These are phyloP conservation scores for Podotricha telesiphe DNA, from an alignment of 2,888 invertebrate genomes.

Conservation along the genomic window DNA sequence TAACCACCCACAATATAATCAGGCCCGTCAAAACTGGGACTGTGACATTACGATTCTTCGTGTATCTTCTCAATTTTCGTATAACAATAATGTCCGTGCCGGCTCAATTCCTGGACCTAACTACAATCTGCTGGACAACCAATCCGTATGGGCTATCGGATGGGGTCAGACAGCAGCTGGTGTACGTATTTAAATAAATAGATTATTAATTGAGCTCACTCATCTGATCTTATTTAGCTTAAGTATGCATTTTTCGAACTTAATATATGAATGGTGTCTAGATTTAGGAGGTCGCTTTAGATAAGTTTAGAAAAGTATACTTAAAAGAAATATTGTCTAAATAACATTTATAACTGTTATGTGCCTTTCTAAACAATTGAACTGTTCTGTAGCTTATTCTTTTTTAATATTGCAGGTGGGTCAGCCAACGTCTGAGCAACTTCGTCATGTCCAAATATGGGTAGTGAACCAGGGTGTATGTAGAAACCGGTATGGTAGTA, in stretches of 20 bases:
- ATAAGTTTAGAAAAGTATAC: no score
- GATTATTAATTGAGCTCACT: background rate
- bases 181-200: conserved; percentile 45
- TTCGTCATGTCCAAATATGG: conserved; percentile 53
- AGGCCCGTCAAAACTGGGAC: conserved; percentile 50
- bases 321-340: no score
- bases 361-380: no score
- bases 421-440: background rate
- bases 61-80: conserved; percentile 35
- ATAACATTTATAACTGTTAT: no score
- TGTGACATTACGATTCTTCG: conserved; percentile 61
- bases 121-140: conserved; percentile 51
- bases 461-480: conserved; percentile 53
- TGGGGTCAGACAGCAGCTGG: conserved; percentile 49
- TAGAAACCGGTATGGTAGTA: conserved; percentile 49
- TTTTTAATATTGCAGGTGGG: background rate
- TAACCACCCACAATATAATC: conserved; percentile 55
- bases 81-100: conserved; percentile 44
- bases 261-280: no score
- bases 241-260: no score
- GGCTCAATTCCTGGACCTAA: conserved; percentile 49
- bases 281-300: no score
- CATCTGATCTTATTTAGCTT: background rate
- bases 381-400: no score
- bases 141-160: conserved; percentile 54